Evolutionary conservation across 2,888 invertebrate genomes (phyloP).

Genomic region (Lithophane socia): DNA sequence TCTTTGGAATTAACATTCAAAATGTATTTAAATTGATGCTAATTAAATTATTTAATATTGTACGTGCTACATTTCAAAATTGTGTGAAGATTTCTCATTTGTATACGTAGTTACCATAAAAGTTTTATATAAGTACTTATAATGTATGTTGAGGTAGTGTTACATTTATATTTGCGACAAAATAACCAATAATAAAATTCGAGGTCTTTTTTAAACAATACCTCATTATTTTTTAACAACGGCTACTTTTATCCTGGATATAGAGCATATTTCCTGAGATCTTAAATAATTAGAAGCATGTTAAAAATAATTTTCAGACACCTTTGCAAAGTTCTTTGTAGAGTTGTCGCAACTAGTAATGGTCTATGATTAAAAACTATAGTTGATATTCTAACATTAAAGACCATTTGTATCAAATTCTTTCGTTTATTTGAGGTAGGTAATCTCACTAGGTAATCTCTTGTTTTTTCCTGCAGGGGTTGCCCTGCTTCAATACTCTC

Average conservation of each 20-base stretch:
- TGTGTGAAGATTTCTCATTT: not conserved
- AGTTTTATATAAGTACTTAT: not conserved
- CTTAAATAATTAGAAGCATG: not conserved
- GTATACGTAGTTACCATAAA: not conserved
- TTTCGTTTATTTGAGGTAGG: no score
- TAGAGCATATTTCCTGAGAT: not conserved
- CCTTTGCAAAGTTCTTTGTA: no score
- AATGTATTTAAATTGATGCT: not conserved
- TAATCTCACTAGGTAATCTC: no score
- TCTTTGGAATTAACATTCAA: not conserved
- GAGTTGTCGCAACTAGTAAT: not conserved
- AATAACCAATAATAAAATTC: not conserved
- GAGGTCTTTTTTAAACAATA: not conserved
- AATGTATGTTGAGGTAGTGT: not conserved
- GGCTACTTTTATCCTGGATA: not conserved
- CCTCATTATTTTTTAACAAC: not conserved
- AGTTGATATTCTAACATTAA: not conserved
- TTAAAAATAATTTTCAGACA: not conserved
- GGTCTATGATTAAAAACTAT: not conserved
- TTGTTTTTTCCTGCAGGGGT: not conserved
- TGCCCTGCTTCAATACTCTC: not conserved
- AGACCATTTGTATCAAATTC: not conserved
- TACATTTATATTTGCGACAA: not conserved
- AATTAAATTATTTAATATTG: slow-evolving; percentile 6
- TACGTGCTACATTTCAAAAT: not conserved